Conservation (phyloP, 2,113 vertebrate genomes). For the Pseudorhombus dupliciocellatus region DNA sequence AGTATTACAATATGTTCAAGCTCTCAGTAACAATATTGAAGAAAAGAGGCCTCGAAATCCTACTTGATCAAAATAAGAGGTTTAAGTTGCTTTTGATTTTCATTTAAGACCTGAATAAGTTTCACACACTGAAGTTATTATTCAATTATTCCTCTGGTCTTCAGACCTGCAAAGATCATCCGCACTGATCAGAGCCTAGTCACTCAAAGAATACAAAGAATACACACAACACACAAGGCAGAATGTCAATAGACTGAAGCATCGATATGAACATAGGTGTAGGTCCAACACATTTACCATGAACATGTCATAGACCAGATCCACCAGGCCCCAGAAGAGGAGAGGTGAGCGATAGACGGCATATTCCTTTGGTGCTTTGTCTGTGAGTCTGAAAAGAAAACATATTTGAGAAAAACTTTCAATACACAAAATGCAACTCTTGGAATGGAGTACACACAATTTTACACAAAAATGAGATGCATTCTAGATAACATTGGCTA, state of each 20-base stretch:
- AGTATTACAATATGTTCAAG: not conserved
- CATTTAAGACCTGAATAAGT: too few relatives aligned
- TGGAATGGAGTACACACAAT: not conserved
- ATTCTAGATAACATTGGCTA: too few relatives aligned
- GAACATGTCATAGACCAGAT: constrained; percentile 98
- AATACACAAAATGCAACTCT: not conserved
- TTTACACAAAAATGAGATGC: too few relatives aligned
- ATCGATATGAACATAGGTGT: not conserved
- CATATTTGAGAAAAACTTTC: not conserved
- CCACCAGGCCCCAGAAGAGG: constrained; percentile 98
- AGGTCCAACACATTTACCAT: constrained; percentile 83
- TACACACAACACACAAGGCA: not conserved
- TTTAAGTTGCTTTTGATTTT: too few relatives aligned
- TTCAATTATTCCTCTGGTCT: too few relatives aligned
- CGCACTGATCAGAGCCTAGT: too few relatives aligned
- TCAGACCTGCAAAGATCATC: too few relatives aligned
- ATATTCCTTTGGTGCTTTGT: constrained; percentile 93
- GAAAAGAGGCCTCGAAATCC: too few relatives aligned
- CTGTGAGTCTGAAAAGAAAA: constrained; percentile 84
- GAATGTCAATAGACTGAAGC: not conserved
- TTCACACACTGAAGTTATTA: too few relatives aligned
- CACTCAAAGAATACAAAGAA: not conserved
- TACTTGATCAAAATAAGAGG: too few relatives aligned
- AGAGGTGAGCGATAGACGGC: constrained; percentile 93
- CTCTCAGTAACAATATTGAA: not conserved